A percentile compares a stretch with the other conserved stretches of the same genome.
Evolutionary conservation across 1,140 invertebrate species (phyloP).

Genomic region (Mylabris phalerata): DNA sequence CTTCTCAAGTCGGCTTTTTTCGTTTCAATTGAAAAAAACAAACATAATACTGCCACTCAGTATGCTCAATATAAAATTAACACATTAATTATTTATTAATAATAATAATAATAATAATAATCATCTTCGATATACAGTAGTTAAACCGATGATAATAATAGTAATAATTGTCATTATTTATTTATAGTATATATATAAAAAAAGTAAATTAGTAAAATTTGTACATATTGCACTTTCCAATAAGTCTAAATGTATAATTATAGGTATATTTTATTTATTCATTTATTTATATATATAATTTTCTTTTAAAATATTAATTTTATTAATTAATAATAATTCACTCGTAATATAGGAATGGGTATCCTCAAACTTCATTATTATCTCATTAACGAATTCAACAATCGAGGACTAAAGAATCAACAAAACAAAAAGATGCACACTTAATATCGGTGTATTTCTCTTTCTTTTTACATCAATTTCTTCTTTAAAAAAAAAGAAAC

Average conservation of each 20-base stretch:
- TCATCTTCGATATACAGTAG: slow-evolving; percentile 42
- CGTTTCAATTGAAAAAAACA: neutral
- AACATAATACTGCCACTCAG: slow-evolving; percentile 39
- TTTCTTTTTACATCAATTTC: neutral
- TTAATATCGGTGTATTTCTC: slow-evolving; percentile 7
- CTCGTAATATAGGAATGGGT: slow-evolving; percentile 33
- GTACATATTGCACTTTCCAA: slow-evolving; percentile 47
- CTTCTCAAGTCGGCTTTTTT: no score
- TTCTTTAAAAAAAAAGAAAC: no score
- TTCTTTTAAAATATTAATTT: no score
- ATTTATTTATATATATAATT: no score
- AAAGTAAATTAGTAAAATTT: slow-evolving; percentile 46
- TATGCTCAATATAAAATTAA: slow-evolving; percentile 40
- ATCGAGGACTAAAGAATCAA: slow-evolving; percentile 19
- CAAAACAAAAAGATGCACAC: slow-evolving; percentile 5
- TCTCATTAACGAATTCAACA: slow-evolving; percentile 2
- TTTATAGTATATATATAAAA: slow-evolving; percentile 40
- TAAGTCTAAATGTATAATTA: slow-evolving; percentile 33
- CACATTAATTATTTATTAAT: slow-evolving; percentile 33
- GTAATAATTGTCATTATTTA: slow-evolving; percentile 18
- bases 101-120: slow-evolving; percentile 31
- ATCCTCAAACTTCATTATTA: slow-evolving; percentile 13
- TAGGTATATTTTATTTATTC: neutral
- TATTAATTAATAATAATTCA: slow-evolving; percentile 22
- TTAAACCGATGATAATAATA: slow-evolving; percentile 28